Evolutionary conservation across 2,113 vertebrate species (phyloP).

Genomic region (Ahaetulla prasina): DNA sequence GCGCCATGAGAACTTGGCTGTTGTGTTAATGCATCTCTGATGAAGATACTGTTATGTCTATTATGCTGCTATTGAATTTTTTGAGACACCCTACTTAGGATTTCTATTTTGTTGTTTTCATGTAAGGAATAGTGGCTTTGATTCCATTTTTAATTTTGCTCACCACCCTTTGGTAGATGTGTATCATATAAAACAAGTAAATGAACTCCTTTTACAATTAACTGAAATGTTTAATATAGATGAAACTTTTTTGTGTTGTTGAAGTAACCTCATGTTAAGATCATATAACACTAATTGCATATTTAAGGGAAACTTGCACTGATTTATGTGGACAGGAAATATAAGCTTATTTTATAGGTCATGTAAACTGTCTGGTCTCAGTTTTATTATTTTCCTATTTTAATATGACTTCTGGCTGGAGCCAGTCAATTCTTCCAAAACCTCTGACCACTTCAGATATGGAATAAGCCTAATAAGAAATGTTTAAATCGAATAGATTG

Average conservation of each 20-base stretch:
- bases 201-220: neutral
- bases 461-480: neutral
- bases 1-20: neutral
- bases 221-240: neutral
- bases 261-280: neutral
- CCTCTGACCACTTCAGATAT: neutral
- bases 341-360: neutral
- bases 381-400: neutral
- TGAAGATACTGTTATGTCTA: neutral
- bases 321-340: neutral
- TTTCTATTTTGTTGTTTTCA: neutral
- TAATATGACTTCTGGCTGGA: neutral
- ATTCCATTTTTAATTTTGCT: neutral
- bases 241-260: neutral
- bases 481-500: neutral
- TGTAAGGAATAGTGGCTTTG: neutral
- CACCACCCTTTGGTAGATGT: neutral
- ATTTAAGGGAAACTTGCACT: neutral
- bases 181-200: neutral
- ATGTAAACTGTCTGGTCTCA: neutral
- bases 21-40: neutral
- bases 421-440: neutral
- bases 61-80: neutral
- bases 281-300: neutral
- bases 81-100: neutral